Conservation (phyloP, 2,113 vertebrate species). For the Spea bombifrons region DNA sequence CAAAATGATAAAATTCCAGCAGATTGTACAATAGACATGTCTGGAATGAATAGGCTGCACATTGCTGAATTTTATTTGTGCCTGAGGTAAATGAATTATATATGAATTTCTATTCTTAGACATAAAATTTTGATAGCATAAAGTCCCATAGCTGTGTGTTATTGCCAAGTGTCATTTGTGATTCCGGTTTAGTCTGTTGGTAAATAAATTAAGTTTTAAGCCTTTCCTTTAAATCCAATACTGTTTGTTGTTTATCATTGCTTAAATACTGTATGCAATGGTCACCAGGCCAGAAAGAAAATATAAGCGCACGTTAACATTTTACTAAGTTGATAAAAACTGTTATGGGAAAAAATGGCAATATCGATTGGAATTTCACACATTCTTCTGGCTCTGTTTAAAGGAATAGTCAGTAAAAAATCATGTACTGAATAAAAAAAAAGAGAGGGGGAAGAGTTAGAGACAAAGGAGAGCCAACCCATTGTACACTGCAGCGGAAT, state of each 20-base stretch:
- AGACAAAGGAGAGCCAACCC: too few relatives aligned
- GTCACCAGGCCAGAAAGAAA: background rate
- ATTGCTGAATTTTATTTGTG: conserved; percentile 27
- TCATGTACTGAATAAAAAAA: too few relatives aligned
- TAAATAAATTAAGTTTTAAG: conserved; percentile 12
- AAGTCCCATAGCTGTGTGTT: conserved; percentile 45
- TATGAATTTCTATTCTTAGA: conserved; percentile 46
- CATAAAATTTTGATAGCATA: conserved; percentile 47
- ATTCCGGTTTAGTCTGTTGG: conserved; percentile 37
- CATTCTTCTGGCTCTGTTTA: too few relatives aligned
- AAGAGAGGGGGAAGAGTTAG: too few relatives aligned
- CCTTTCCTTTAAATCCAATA: background rate
- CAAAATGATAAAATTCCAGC: background rate
- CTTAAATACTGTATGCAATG: background rate
- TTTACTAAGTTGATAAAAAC: background rate
- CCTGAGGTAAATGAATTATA: conserved; percentile 37
- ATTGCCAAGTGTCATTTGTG: conserved; percentile 42
- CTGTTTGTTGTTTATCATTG: background rate
- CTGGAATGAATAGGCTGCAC: conserved; percentile 8
- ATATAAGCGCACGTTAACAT: background rate
- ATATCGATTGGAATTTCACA: too few relatives aligned
- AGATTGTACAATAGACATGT: conserved; percentile 4
- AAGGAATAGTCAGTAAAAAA: too few relatives aligned
- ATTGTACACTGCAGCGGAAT: too few relatives aligned
- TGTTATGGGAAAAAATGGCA: too few relatives aligned